Conservation (phyloP, 2,797 vertebrate species). For the Hypotaenidia okinawae region DNA sequence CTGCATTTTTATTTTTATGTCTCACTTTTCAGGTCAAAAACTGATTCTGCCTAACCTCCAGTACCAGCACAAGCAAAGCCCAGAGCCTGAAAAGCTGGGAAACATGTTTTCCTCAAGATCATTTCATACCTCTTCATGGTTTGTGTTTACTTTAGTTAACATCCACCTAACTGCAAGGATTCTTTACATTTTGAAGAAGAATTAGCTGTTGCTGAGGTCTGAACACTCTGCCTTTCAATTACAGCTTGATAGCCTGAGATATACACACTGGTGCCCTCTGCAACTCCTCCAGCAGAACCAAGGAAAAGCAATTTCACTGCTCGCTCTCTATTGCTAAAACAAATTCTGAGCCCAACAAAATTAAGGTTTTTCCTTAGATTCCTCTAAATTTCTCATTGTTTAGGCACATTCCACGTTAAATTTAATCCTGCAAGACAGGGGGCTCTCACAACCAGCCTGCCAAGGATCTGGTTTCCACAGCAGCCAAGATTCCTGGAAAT, state of each 20-base stretch:
- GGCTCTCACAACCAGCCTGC: neutral
- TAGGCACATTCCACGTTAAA: neutral
- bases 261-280: neutral
- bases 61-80: rapidly evolving
- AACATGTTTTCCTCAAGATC: neutral
- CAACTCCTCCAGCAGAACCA: neutral
- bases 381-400: neutral
- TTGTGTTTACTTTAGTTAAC: neutral
- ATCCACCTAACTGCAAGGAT: neutral
- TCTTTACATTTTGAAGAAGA: neutral
- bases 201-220: neutral
- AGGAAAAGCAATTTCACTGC: neutral
- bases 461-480: neutral
- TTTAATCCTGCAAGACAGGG: neutral
- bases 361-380: neutral
- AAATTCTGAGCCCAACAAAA: neutral
- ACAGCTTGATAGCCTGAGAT: neutral
- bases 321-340: neutral
- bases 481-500: neutral
- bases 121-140: neutral
- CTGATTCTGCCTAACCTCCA: neutral
- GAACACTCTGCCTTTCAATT: neutral
- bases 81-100: neutral
- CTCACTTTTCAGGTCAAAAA: neutral
- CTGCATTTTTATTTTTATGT: neutral